Evolutionary conservation across 1,140 invertebrate species (phyloP).

Genomic region (Meloidogyne exigua): DNA sequence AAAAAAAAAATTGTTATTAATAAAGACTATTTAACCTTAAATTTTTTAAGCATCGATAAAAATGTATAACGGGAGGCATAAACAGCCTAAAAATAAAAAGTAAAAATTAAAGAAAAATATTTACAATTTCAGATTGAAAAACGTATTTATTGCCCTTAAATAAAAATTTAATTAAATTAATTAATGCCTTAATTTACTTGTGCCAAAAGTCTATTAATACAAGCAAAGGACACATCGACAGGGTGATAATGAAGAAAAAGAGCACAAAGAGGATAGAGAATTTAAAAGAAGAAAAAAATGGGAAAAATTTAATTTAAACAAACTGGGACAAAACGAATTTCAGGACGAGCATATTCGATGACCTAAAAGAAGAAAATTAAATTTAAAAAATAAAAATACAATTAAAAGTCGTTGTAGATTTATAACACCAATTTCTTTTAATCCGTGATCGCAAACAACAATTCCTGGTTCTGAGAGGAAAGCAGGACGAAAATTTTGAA

Average conservation of each 20-base stretch:
- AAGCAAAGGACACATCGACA: constrained; percentile 57
- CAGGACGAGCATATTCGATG: constrained; percentile 57
- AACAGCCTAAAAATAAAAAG: constrained; percentile 32
- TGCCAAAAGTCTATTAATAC: constrained; percentile 47
- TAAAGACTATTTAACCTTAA: constrained; percentile 31
- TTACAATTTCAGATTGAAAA: constrained; percentile 49
- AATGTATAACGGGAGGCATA: constrained; percentile 48
- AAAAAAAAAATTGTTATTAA: background rate
- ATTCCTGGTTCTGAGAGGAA: constrained; percentile 56
- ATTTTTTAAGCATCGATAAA: constrained; percentile 50
- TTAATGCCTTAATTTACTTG: constrained; percentile 3
- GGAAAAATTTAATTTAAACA: constrained; percentile 19
- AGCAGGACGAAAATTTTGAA: constrained; percentile 51
- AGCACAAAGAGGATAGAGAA: constrained; percentile 60
- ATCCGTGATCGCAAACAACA: constrained; percentile 59
- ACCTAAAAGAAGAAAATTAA: constrained; percentile 20
- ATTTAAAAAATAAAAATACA: constrained; percentile 8
- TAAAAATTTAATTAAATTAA: background rate
- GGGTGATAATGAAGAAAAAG: constrained; percentile 57
- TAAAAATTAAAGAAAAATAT: background rate
- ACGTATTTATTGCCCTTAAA: constrained; percentile 42
- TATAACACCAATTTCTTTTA: constrained; percentile 55
- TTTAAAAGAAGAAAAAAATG: constrained; percentile 38
- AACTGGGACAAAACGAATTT: constrained; percentile 61
- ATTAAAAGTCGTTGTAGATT: constrained; percentile 57